Evolutionary conservation across 1,140 invertebrate species (phyloP), one percentile per base, ranked within the genome.

Genomic region (Caenorhabditis latens): DNA sequence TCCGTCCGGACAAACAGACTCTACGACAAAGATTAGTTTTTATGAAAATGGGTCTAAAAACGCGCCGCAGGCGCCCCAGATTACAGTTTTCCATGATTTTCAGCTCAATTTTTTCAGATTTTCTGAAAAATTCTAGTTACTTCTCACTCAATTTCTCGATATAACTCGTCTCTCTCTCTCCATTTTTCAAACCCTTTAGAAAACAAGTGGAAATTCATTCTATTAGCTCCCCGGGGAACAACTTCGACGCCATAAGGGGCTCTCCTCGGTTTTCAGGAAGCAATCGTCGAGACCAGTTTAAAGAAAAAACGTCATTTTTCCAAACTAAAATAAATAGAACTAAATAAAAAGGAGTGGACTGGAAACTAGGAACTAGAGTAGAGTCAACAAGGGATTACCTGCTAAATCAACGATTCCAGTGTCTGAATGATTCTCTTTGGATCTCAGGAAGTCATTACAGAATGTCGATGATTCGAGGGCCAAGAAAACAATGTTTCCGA

Each of bases 401-500:
- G 96, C 93, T 43, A 99, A 94, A 14, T 96, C 97, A 5, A 99
- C 94, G n/a, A 99, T 89, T 85, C 95, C 96, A 75, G 94, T 94
- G 13, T 40, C 24, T 32, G 79, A 32, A 21, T 94, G 93, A 86
- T 94, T 92, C n/a, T 96, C 96, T 55, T 93, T 94, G 53, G 93
- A 94, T 89, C 97, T 94, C 58, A 99, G 92, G 93, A 98, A 99
- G 85, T 94, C 95, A 91, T 99, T 99, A 91, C 97, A 98, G 94
- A 99, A 99, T 91, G 96, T 96, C 53, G 96, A 94, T 11, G 98
- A 99, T 93, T 99, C 97, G n/a, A 99, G 93, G 0, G 97, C 97
- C 91, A 99, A 95, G 93, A 99, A 99, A 14, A 99, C 94, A 4
- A 99, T 96, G 94, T 99, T 99, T 57, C 98, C 98, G 2, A 99